Evolutionary conservation across 2,888 invertebrate genomes (phyloP), one percentile per base, ranked within the genome.

Genomic region (Drosophila pseudotakahashii): DNA sequence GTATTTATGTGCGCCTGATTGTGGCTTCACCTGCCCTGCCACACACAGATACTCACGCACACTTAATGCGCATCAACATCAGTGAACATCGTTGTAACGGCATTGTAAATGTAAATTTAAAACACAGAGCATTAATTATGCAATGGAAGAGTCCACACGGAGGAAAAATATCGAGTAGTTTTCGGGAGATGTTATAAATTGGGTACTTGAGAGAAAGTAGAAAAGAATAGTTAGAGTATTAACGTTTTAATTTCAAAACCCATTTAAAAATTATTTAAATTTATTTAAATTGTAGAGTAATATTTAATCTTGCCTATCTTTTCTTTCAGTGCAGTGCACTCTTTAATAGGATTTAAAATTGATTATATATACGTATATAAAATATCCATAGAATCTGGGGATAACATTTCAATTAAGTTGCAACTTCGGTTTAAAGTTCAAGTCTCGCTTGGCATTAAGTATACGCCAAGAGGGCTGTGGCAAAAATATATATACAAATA

Each of bases 81-180:
- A 52, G 50, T 45, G 41, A 62, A 30, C 50, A 53, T 34, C 72
- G 60, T 34, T 75, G 79, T 73, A 67, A 57, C 48, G 73, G 60
- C 83, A 89, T 76, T 81, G 84, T 74, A 68, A 72, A 84, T 81
- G 81, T 74, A 73, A 85, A 88, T 77, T 79, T 85, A 79, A 81
- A 81, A 81, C 72, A 67, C 77, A 57, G 61, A 51, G 75, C 75
- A 87, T 89, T 87, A 87, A 83, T 83, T 89, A 83, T 84, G 77
- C 81, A 85, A 66, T 57, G 51, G 75, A 63, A 68, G 57, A 30
- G 47, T 19, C 64, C 42, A 57, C 39, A 23, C 34, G 16, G 13
- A 26, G 32, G 32, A 37, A 19, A 69, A 64, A 13, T 37, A 13
- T 11, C 5, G 36, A 2, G 34, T 30, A 30, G 45, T 30, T 30